These are phyloP conservation scores for Rhynchopsitta pachyrhyncha DNA, from an alignment of 2,113 vertebrate genomes.

Conservation along the genomic window DNA sequence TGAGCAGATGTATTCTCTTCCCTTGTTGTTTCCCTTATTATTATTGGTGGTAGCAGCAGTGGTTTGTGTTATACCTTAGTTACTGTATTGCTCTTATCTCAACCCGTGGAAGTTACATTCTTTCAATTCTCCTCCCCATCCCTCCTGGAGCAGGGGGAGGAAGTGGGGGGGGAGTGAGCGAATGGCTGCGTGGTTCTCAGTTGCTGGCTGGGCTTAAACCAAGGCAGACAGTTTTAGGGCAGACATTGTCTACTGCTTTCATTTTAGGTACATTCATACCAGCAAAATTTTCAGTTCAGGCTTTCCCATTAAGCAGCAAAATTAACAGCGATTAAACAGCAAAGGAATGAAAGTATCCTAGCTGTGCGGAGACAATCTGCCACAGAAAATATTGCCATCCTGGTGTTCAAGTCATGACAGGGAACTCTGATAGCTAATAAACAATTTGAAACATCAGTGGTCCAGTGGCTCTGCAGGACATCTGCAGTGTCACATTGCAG, in stretches of 20 bases:
- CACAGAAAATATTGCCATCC: background rate
- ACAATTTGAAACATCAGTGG: background rate
- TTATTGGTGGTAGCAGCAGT: no score
- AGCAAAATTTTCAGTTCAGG: background rate
- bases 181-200: no score
- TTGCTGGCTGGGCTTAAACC: no score
- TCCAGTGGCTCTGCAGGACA: background rate
- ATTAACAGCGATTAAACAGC: background rate
- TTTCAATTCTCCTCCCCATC: no score
- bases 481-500: background rate
- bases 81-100: no score
- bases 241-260: background rate
- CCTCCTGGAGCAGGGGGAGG: no score
- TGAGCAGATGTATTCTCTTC: no score
- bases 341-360: background rate
- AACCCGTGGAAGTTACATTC: no score
- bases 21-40: no score
- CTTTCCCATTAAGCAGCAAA: background rate
- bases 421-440: background rate
- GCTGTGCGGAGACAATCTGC: background rate
- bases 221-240: background rate
- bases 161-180: no score
- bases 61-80: no score
- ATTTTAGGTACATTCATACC: conserved; percentile 7
- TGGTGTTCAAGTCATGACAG: background rate